Evolutionary conservation across 2,888 invertebrate genomes (phyloP).

Genomic region (Cephus runcator): DNA sequence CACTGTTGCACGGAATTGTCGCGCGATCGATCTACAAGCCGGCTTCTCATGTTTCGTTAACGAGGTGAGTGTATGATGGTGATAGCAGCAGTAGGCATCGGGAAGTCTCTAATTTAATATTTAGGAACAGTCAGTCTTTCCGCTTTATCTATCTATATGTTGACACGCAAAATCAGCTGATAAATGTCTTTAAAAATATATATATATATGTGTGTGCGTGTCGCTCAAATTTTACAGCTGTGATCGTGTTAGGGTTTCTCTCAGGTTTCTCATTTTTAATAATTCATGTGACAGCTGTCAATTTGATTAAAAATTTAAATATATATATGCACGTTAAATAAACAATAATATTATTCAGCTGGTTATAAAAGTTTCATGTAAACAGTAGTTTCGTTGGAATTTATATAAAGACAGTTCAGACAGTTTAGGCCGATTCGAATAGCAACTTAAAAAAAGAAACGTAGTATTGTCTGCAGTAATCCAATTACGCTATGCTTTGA

Average conservation of each 20-base stretch:
- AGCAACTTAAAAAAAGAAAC: background rate
- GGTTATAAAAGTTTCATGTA: background rate
- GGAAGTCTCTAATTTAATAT: background rate
- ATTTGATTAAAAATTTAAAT: background rate
- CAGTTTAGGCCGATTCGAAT: background rate
- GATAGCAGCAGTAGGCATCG: background rate
- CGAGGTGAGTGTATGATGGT: background rate
- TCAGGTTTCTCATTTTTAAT: background rate
- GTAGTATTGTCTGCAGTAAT: background rate
- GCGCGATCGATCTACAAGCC: background rate
- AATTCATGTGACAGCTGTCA: background rate
- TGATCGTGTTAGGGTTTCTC: background rate
- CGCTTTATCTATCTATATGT: background rate
- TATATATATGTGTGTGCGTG: too few relatives aligned
- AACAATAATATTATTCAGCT: background rate
- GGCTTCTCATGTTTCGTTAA: background rate
- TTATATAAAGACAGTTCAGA: background rate
- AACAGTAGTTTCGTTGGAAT: background rate
- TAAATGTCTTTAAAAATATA: background rate
- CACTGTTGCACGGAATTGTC: background rate
- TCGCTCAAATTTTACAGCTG: background rate
- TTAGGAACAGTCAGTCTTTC: background rate
- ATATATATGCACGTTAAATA: background rate
- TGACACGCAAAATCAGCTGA: background rate
- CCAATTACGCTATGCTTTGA: background rate